These are phyloP conservation scores for Pterocles burchelli DNA, from an alignment of 2,113 vertebrate species.

Conservation along the genomic window DNA sequence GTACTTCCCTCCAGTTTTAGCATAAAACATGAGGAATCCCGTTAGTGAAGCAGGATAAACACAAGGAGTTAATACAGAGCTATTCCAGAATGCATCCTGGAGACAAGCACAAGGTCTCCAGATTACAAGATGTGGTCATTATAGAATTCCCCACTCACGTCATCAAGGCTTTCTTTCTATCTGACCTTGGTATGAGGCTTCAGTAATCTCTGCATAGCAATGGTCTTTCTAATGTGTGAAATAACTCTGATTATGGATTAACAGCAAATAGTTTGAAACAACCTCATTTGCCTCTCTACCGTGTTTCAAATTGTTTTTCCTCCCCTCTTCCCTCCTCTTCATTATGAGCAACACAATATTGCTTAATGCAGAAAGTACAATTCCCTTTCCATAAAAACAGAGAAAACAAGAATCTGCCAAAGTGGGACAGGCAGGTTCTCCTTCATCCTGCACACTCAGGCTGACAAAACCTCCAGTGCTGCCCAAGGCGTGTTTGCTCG, in stretches of 20 bases:
- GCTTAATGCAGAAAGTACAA: neutral
- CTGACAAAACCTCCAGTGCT: neutral
- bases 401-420: neutral
- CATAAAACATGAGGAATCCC: neutral
- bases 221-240: constrained; percentile 44
- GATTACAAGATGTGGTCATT: constrained; percentile 56
- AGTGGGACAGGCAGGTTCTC: neutral
- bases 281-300: neutral
- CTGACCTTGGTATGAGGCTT: constrained; percentile 55
- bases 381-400: constrained; percentile 15
- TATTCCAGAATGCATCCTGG: neutral
- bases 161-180: constrained; percentile 18
- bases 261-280: neutral
- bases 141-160: constrained; percentile 34
- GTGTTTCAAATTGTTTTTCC: neutral
- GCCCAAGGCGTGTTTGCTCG: neutral
- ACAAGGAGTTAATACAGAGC: constrained; percentile 18
- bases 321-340: constrained; percentile 15
- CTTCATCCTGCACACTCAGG: neutral
- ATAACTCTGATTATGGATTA: constrained; percentile 10
- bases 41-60: neutral
- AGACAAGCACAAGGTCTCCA: constrained; percentile 53
- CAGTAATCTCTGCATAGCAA: constrained; percentile 30
- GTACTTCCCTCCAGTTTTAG: neutral
- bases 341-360: constrained; percentile 24